Base-by-base conservation (phyloP, 2,888 invertebrate genomes). In the Drosophila diplacantha region DNA sequence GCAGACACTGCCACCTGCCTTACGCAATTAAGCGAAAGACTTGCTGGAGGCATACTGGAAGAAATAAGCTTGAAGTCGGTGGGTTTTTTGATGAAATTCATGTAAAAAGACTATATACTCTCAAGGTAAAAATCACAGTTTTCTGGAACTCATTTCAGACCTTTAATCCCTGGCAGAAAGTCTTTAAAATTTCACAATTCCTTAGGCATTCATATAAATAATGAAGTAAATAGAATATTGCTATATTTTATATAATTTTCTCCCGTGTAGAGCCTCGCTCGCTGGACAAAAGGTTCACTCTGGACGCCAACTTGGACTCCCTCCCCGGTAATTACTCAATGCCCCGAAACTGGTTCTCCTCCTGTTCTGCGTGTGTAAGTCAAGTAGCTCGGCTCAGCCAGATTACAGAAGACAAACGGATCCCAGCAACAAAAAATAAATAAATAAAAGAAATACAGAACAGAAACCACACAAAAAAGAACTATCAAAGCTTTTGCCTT, bases 1-100 rank as follows among this genome's bases (percentile, higher is more conserved):
- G 81, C 81, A 63, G 41, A n/a, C 63, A 49, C 76, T 81, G 81
- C 83, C 81, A 81, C 81, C 81, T 81, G 81, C 81, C 83, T 81
- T 81, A 81, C 81, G 81, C 83, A 81, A 81, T 83, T 81, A 81
- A 81, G 82, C 74, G 70, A 34, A 58, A 72, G 65, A 69, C 71
- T 65, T 64, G 67, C 67, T 61, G 53, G 58, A 64, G 54, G 47
- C 34, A 16, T 63, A 69, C 64, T 58, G 44, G 5, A 16, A 14
- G 12, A 57, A 54, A 58, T 26, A 24, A 7, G 9, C 11, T 16
- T 9, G 0, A 41, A n/a, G 44, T 50, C 31, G 4, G 2, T 2
- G 2, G 7, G 20, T 20, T 18, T 47, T 5, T 16, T 26, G 5
- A 24, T 7, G 2, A 24, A 26, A 26, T 24, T 8, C 3, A 26